phyloP scores from a whole-genome alignment of 2,888 invertebrate species.

The Apamea sordens region DNA sequence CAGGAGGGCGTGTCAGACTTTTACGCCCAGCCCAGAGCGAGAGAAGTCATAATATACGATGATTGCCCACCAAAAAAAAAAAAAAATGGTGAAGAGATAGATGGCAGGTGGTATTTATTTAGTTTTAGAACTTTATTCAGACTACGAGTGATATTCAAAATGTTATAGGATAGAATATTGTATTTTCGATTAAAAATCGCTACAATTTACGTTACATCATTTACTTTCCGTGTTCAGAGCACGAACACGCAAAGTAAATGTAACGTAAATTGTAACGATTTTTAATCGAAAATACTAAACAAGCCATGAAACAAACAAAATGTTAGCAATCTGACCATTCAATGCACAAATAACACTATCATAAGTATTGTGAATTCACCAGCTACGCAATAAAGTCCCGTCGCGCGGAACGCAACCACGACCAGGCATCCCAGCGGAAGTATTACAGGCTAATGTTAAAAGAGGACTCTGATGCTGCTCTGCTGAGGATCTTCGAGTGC shows the following conservation, averaged over 20 bases:
- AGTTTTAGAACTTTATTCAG: no score
- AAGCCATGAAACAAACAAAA: not conserved
- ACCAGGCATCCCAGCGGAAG: constrained; percentile 90
- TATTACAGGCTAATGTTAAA: constrained; percentile 94
- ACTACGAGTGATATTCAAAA: not conserved
- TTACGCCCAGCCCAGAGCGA: no score
- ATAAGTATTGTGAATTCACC: constrained; percentile 6
- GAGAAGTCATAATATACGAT: no score
- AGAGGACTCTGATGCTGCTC: constrained; percentile 95
- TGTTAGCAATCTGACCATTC: not conserved
- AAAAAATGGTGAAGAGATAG: no score
- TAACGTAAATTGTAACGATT: no score
- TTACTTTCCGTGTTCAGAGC: no score
- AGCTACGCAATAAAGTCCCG: constrained; percentile 92
- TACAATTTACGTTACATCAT: not conserved
- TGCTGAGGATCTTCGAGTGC: constrained; percentile 94
- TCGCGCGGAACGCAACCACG: constrained; percentile 90
- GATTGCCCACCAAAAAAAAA: no score
- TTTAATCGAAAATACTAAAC: no score
- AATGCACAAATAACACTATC: not conserved
- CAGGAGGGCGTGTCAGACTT: no score
- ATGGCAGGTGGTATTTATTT: no score
- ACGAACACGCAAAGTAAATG: no score
- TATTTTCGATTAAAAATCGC: not conserved
- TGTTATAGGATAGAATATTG: not conserved